Evolutionary conservation across 2,797 vertebrate genomes (phyloP), one percentile per base, ranked within the genome.

Genomic region (Lepidocolaptes lacrymiger): DNA sequence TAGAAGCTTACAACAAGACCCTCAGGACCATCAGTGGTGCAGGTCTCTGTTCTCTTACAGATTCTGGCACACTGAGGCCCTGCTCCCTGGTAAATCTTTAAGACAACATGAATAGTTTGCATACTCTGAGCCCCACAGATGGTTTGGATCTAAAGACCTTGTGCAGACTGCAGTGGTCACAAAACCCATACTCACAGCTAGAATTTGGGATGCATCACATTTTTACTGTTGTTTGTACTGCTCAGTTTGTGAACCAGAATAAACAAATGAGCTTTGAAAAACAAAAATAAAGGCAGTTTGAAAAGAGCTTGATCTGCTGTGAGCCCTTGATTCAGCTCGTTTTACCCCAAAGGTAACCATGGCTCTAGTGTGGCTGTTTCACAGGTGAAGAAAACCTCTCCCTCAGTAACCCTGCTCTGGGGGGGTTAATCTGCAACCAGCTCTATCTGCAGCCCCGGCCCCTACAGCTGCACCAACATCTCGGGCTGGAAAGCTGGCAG

Each of bases 401-500:
- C 49, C 55, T 30, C 37, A 6, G 32, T 46, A 78, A 64, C 17
- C 63, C 66, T 51, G 62, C 62, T 52, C 23, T 7, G 21, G 75
- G 89, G 73, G 80, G 66, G 77, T 94, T 88, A 92, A 93, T 74
- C 41, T 67, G 68, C 84, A 78, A 59, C 55, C 75, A 71, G 71
- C 61, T 87, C 80, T 93, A 90, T 93, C 95, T 78, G 34, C 13
- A 3, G 71, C 74, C 74, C 15, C 1, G 43, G 88, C 41, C 56
- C 54, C 66, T 80, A 63, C 82, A 71, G 78, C 81, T 93, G 68
- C 91, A 94, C 94, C 85, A 89, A 80, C 86, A 89, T 89, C 94
- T 94, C 12, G 0, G 85, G 78, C 88, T 93, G 94, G 96, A 97
- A 96, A 97, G 86, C 95, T 96, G 96, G 96, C 94, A 85, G 49